Evolutionary conservation across 2,888 invertebrate species (phyloP), one percentile per base, ranked within the genome.

Genomic region (Dynastes tityus): DNA sequence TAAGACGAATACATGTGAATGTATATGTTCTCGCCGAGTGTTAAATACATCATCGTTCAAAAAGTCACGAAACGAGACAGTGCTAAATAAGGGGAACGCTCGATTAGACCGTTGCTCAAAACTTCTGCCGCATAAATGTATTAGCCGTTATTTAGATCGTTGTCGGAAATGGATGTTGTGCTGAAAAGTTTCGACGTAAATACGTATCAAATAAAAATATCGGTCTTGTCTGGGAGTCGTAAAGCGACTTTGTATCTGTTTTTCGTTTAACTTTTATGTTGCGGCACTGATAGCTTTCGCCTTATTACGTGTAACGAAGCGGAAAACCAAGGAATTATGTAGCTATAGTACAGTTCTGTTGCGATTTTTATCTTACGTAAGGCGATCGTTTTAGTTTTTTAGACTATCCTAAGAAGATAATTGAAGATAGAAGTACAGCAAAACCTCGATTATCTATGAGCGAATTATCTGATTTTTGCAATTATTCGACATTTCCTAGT

Each of bases 111-210:
- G 37, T 22, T 40, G 13, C 58, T 58, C 73, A 22, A 40, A 73
- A 73, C 58, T 73, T 73, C 58, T 58, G 22, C 73, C 73, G 40
- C 73, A 73, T 73, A 73, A 73, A 73, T 58, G 73, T 73, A 73
- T 73, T 58, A 73, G 58, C 37, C 58, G 73, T 58, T 73, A 73
- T 58, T 73, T 73, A 73, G 73, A 58, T 73, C 40, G 73, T 73
- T 73, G 73, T 73, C 73, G 73, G 58, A 73, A 58, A 73, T 73
- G 73, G 73, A 73, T 73, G 73, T 73, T 73, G 73, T 73, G 73
- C 58, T 58, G 73, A 73, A 58, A 73, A 73, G 58, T 73, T 73
- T 37, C 22, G 37, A 32, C 71, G 71, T 71, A 71, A 55, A 71
- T 71, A 71, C 71, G 71, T 71, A 53, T 53, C n/a, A 71, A 71